A percentile compares a stretch with the other conserved stretches of the same genome.
These are phyloP conservation scores for Heliconius hewitsoni DNA, from an alignment of 1,140 invertebrate species.

Conservation along the genomic window DNA sequence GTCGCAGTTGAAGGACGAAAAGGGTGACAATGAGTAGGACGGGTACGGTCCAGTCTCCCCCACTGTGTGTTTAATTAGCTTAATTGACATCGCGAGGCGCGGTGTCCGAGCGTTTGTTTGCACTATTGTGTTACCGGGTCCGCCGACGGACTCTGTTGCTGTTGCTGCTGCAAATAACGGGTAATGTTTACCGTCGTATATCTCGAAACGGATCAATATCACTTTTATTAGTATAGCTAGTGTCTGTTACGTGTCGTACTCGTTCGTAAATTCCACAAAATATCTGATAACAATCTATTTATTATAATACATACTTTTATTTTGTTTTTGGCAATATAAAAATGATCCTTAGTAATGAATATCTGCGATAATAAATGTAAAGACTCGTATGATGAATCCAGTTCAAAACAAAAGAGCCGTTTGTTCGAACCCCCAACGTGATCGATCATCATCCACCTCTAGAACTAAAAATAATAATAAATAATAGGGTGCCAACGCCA, in stretches of 20 bases:
- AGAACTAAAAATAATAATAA: slow-evolving; percentile 79
- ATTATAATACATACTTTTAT: neutral
- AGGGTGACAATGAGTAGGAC: slow-evolving; percentile 50
- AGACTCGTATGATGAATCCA: slow-evolving; percentile 74
- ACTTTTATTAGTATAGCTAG: neutral
- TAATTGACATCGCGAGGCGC: slow-evolving; percentile 80
- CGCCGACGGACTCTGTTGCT: slow-evolving; percentile 37
- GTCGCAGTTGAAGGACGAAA: slow-evolving; percentile 60
- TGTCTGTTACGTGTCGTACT: neutral
- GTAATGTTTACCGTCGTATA: neutral
- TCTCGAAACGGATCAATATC: slow-evolving; percentile 9
- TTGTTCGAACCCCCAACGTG: slow-evolving; percentile 64
- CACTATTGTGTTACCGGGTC: slow-evolving; percentile 70
- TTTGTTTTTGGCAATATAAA: neutral
- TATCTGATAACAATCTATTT: neutral
- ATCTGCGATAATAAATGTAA: slow-evolving; percentile 46
- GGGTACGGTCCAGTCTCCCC: slow-evolving; percentile 59
- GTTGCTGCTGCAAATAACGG: slow-evolving; percentile 24
- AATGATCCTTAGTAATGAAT: slow-evolving; percentile 65
- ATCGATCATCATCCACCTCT: slow-evolving; percentile 77
- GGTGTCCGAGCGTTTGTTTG: slow-evolving; percentile 79
- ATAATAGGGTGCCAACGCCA: slow-evolving; percentile 67
- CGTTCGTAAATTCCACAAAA: neutral
- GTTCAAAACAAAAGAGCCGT: slow-evolving; percentile 70
- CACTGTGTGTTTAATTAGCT: slow-evolving; percentile 78